phyloP scores from a whole-genome alignment of 92 coral and sea anemone species.

The Ricordea florida region DNA sequence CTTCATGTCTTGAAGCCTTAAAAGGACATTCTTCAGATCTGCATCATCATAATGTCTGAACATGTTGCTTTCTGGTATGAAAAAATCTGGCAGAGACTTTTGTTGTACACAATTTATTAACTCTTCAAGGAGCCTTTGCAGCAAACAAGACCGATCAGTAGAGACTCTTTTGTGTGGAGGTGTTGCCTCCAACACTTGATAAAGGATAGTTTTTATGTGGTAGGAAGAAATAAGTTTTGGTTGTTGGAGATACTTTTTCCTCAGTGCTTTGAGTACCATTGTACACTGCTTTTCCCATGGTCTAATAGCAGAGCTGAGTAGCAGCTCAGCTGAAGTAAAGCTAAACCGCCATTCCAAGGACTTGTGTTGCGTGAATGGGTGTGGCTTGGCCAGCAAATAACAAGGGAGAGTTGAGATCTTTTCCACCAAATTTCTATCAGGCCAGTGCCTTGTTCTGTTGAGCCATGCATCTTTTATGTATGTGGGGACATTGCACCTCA shows the following conservation, averaged over 20 bases:
- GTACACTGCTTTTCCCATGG: constrained; percentile 23
- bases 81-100: constrained; percentile 19
- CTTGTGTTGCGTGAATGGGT: constrained; percentile 11
- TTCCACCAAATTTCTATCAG: not conserved
- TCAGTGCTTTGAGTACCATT: constrained; percentile 19
- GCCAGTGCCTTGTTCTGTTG: constrained; percentile 3
- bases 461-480: constrained; percentile 1
- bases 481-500: constrained; percentile 1
- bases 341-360: constrained; percentile 23
- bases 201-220: constrained; percentile 27
- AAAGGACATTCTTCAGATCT: not conserved
- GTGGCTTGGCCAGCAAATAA: constrained; percentile 28
- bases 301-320: constrained; percentile 23
- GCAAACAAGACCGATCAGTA: not conserved
- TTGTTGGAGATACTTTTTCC: constrained; percentile 22
- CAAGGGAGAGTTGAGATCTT: constrained; percentile 4
- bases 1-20: not conserved
- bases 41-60: constrained; percentile 4
- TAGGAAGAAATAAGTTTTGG: constrained; percentile 30
- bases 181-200: constrained; percentile 4
- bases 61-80: constrained; percentile 29
- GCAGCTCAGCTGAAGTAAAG: constrained; percentile 15
- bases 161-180: constrained; percentile 1
- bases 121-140: constrained; percentile 2
- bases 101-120: not conserved